Percentiles rank a stretch among this genome's conserved stretches.
These are phyloP conservation scores for Parnassius mnemosyne DNA, from an alignment of 2,888 invertebrate genomes.

Conservation along the genomic window DNA sequence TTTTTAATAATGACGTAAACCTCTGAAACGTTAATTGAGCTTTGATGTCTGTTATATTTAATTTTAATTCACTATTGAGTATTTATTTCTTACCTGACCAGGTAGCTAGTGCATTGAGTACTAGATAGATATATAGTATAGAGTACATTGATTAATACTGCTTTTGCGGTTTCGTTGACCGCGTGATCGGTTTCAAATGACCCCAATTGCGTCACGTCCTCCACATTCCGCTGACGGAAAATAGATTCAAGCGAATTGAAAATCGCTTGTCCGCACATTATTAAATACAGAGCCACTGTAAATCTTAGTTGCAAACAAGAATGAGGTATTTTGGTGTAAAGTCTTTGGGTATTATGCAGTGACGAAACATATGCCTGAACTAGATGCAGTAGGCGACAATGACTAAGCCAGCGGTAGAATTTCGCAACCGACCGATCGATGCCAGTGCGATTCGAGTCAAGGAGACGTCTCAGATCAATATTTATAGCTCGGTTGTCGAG, in stretches of 20 bases:
- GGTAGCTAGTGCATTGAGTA: too few relatives aligned
- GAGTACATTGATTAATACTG: slow-evolving; percentile 51
- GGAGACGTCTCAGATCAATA: slow-evolving; percentile 60
- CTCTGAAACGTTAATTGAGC: background rate
- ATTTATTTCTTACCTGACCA: slow-evolving; percentile 4
- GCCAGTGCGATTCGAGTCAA: slow-evolving; percentile 63
- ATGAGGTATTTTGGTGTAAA: slow-evolving; percentile 38
- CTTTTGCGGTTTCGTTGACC: slow-evolving; percentile 62
- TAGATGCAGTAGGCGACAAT: slow-evolving; percentile 68
- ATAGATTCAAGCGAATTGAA: slow-evolving; percentile 41
- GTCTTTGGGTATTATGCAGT: slow-evolving; percentile 13
- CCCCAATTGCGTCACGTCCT: slow-evolving; percentile 65
- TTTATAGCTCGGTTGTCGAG: slow-evolving; percentile 53
- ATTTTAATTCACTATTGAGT: slow-evolving; percentile 1
- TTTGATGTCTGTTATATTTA: background rate
- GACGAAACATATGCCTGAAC: slow-evolving; percentile 36
- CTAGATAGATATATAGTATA: too few relatives aligned
- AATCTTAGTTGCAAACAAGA: background rate
- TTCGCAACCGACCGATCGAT: slow-evolving; percentile 62
- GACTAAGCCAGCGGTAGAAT: slow-evolving; percentile 64
- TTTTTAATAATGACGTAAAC: background rate
- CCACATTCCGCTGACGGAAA: slow-evolving; percentile 66
- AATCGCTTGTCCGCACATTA: background rate
- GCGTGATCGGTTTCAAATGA: slow-evolving; percentile 71
- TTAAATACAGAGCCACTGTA: background rate